These are phyloP conservation scores for Todiramphus chloris DNA, from an alignment of 2,113 vertebrate species.

Conservation along the genomic window DNA sequence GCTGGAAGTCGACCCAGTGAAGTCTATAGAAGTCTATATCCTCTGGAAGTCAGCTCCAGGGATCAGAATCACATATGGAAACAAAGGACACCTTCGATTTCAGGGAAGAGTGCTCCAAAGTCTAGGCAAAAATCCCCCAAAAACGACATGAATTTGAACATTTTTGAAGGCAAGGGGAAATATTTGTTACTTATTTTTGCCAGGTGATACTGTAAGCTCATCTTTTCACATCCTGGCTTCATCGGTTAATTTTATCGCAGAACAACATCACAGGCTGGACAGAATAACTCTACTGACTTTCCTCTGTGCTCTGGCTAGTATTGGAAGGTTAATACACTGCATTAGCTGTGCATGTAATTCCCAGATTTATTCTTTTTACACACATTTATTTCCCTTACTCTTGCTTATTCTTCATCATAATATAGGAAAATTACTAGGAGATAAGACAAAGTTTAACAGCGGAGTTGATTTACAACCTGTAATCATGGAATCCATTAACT, in stretches of 20 bases:
- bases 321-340: neutral
- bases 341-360: neutral
- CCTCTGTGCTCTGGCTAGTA: neutral
- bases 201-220: neutral
- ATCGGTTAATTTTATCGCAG: neutral
- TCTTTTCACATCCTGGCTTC: neutral
- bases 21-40: neutral
- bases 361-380: neutral
- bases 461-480: neutral
- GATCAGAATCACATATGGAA: neutral
- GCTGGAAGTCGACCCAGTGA: neutral
- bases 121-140: neutral
- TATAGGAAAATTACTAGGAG: accelerated
- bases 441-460: too few relatives aligned
- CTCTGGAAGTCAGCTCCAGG: neutral
- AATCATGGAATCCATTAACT: neutral
- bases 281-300: neutral
- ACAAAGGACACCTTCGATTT: neutral
- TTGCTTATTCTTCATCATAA: neutral
- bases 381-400: neutral
- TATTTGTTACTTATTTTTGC: neutral
- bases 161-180: constrained; percentile 17
- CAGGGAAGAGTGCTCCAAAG: neutral
- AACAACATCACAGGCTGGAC: neutral
- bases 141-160: neutral